Percentiles rank a stretch among this genome's conserved stretches.
Conservation (phyloP, 2,113 vertebrate genomes). For the Oenanthe oenanthe region DNA sequence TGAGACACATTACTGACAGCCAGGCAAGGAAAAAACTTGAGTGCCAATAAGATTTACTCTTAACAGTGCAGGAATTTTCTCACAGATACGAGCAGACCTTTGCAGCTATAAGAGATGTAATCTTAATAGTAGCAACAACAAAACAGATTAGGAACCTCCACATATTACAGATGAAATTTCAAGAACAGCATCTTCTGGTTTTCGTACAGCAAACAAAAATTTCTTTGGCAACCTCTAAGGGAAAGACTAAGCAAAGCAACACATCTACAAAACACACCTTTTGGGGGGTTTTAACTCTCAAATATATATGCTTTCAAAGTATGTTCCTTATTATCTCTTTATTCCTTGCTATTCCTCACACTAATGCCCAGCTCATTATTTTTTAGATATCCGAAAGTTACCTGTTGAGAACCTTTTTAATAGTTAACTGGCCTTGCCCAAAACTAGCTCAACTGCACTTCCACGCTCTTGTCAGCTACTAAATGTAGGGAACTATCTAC, state of each 20-base stretch:
- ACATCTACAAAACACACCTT: not conserved
- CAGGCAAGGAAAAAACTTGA: not conserved
- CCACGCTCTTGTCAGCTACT: not conserved
- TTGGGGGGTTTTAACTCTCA: not conserved
- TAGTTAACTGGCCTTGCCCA: not conserved
- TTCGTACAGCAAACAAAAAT: not conserved
- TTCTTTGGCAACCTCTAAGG: not conserved
- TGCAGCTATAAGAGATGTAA: not conserved
- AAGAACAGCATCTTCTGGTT: not conserved
- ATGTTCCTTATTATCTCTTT: not conserved
- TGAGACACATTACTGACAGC: not conserved
- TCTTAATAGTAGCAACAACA: not conserved
- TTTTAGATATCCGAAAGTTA: not conserved
- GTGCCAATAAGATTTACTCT: not conserved
- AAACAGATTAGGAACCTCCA: not conserved
- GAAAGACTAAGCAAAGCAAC: not conserved
- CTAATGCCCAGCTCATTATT: not conserved
- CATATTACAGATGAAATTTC: not conserved
- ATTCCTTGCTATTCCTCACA: not conserved
- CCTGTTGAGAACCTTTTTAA: not conserved
- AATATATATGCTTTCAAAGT: not conserved
- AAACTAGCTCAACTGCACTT: not conserved
- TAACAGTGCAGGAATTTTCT: not conserved
- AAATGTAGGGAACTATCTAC: not conserved
- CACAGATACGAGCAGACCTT: not conserved